phyloP scores from a whole-genome alignment of 2,113 vertebrate species.

The Corvus hawaiiensis region DNA sequence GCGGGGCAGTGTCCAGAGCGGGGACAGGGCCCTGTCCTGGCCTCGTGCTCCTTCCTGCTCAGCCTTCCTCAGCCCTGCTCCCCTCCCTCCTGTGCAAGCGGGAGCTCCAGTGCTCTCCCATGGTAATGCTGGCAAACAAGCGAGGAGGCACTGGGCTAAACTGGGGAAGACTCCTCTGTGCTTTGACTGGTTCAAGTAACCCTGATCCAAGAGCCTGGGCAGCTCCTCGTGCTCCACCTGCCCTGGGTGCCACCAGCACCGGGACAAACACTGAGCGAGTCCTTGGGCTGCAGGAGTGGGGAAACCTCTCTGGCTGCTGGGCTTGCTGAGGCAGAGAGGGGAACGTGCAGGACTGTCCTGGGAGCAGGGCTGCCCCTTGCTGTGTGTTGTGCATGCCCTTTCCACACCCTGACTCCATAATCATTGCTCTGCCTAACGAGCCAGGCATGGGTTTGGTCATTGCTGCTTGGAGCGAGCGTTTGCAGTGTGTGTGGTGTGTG shows the following conservation, averaged over 20 bases:
- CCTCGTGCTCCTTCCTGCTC: not conserved
- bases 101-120: fast-evolving
- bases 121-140: not conserved
- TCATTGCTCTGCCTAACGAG: conserved; percentile 54
- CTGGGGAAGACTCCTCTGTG: not conserved
- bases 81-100: not conserved
- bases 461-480: not conserved
- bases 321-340: not conserved
- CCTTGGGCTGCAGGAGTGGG: not conserved
- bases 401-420: not conserved
- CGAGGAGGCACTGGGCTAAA: not conserved
- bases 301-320: not conserved
- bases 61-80: fast-evolving
- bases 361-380: conserved; percentile 12
- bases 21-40: not conserved
- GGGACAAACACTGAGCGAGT: not conserved
- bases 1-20: not conserved
- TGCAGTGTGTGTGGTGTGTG: conserved; percentile 18
- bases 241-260: not conserved
- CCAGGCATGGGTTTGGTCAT: not conserved
- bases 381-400: conserved; percentile 3
- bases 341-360: not conserved
- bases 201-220: not conserved
- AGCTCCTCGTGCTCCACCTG: not conserved
- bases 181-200: not conserved